Conservation (phyloP, 2,113 vertebrate species). For the Corythaixoides concolor region DNA sequence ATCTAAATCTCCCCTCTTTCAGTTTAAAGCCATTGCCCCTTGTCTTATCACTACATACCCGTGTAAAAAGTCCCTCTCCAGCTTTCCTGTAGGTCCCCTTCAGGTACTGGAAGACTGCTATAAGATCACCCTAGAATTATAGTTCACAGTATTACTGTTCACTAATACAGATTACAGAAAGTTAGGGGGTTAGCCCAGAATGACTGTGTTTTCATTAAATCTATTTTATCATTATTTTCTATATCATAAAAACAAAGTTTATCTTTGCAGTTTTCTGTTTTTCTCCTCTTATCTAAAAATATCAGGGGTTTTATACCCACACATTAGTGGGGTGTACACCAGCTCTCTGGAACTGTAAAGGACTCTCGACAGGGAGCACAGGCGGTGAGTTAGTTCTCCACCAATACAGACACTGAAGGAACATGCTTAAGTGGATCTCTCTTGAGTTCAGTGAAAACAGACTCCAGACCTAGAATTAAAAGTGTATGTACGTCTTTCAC, state of each 20-base stretch:
- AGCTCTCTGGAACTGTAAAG: background rate
- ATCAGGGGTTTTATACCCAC: background rate
- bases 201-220: background rate
- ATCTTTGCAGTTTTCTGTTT: background rate
- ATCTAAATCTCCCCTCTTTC: too few relatives aligned
- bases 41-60: too few relatives aligned
- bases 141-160: background rate
- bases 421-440: background rate
- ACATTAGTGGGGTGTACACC: background rate
- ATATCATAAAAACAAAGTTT: background rate
- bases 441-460: background rate
- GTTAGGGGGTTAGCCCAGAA: background rate
- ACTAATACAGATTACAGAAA: background rate
- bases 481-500: fast-evolving
- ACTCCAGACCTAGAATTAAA: background rate
- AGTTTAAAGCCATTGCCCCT: too few relatives aligned
- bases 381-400: background rate
- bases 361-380: background rate
- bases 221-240: background rate
- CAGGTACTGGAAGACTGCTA: too few relatives aligned
- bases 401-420: background rate
- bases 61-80: too few relatives aligned
- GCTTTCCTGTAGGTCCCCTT: too few relatives aligned
- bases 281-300: background rate
- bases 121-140: too few relatives aligned